These are phyloP conservation scores for Nasonia longicornis DNA, from an alignment of 1,140 invertebrate genomes.

Conservation along the genomic window DNA sequence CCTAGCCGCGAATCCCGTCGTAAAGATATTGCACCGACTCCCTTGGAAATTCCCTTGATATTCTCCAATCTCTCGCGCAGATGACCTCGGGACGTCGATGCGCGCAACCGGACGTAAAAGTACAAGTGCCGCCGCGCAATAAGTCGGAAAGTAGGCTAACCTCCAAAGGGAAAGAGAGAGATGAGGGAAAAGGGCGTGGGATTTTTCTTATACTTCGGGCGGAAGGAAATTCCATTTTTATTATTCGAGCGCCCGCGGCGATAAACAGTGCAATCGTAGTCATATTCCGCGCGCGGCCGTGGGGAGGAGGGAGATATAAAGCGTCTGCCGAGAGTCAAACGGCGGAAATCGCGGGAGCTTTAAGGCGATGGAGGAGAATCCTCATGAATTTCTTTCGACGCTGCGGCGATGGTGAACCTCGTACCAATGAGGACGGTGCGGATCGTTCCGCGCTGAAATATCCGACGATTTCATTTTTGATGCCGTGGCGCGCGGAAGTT, in stretches of 20 bases:
- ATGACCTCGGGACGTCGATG: constrained; percentile 11
- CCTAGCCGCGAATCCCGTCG: not conserved
- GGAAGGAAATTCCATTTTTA: constrained; percentile 18
- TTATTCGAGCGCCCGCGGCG: constrained; percentile 1
- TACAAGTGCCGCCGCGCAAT: constrained; percentile 2
- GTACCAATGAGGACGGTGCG: not conserved
- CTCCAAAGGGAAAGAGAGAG: not conserved
- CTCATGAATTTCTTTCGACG: constrained; percentile 2
- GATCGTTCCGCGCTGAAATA: not conserved
- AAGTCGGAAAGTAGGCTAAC: constrained; percentile 35
- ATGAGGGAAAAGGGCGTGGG: not conserved
- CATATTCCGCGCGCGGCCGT: not conserved
- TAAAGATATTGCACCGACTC: not conserved
- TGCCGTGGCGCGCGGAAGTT: not conserved
- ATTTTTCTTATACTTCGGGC: not conserved
- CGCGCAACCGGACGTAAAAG: not conserved
- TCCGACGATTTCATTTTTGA: not conserved
- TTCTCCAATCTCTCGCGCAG: not conserved
- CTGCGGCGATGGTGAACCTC: not conserved
- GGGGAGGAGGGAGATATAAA: not conserved
- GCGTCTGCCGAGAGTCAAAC: not conserved
- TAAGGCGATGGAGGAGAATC: not conserved
- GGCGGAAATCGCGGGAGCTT: constrained; percentile 4
- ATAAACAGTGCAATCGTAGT: constrained; percentile 30
- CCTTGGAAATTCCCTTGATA: not conserved